phyloP scores from a whole-genome alignment of 2,888 invertebrate genomes.

The Cosmorhoe ocellata region DNA sequence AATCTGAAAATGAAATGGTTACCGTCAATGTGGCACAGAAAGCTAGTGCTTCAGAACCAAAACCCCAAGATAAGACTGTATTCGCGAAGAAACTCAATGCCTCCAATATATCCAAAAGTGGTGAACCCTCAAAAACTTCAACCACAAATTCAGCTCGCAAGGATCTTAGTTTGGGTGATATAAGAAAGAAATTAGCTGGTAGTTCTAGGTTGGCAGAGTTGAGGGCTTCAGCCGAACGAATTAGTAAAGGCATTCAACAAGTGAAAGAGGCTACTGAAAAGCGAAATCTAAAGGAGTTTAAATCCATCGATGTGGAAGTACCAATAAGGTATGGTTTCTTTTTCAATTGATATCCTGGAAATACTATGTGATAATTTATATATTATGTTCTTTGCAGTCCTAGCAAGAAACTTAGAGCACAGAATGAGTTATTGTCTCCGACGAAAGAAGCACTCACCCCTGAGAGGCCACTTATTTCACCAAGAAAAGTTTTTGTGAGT shows the following conservation, averaged over 20 bases:
- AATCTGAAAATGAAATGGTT: conserved; percentile 19
- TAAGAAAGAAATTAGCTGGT: conserved; percentile 85
- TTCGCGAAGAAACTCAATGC: conserved; percentile 64
- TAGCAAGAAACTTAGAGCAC: conserved; percentile 68
- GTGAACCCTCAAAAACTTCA: conserved; percentile 52
- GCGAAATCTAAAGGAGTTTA: conserved; percentile 85
- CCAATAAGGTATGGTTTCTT: conserved; percentile 84
- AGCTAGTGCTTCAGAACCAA: conserved; percentile 7
- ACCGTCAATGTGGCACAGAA: conserved; percentile 9
- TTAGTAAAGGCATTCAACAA: conserved; percentile 85
- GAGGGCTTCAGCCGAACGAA: conserved; percentile 85
- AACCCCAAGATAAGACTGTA: conserved; percentile 35
- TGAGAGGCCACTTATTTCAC: conserved; percentile 81
- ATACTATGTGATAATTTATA: no score
- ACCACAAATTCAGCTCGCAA: conserved; percentile 75
- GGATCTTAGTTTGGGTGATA: conserved; percentile 86
- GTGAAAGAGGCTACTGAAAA: conserved; percentile 77
- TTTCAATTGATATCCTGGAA: background rate
- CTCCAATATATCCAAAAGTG: conserved; percentile 49
- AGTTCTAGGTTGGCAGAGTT: conserved; percentile 87
- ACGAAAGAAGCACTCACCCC: conserved; percentile 74
- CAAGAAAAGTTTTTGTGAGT: conserved; percentile 84
- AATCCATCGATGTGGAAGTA: conserved; percentile 89
- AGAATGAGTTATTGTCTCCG: conserved; percentile 79
- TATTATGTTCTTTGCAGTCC: conserved; percentile 80